phyloP scores from a whole-genome alignment of 2,797 vertebrate species.

The Chromobotia macracanthus region DNA sequence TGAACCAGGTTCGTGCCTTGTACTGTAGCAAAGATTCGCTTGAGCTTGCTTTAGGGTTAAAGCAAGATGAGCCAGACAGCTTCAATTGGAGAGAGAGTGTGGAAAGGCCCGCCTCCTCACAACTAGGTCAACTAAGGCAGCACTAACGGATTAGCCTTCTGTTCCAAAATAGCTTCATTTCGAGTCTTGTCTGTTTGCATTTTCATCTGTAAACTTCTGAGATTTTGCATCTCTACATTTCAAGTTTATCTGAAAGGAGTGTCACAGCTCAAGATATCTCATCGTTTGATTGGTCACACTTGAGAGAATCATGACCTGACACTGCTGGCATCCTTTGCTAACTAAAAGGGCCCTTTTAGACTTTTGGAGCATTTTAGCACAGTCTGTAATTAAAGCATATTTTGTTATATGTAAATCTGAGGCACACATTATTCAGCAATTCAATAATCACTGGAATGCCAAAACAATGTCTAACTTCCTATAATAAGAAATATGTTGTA shows the following conservation, averaged over 20 bases:
- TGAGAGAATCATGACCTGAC: slow-evolving; percentile 25
- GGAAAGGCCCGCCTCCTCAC: slow-evolving; percentile 9
- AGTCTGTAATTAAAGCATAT: background rate
- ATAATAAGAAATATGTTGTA: background rate
- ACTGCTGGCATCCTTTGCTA: slow-evolving; percentile 4
- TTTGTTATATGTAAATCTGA: too few relatives aligned
- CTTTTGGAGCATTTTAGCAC: slow-evolving; percentile 26
- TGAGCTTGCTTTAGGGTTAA: slow-evolving; percentile 18
- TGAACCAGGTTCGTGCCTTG: background rate
- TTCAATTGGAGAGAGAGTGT: background rate
- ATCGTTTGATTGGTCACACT: slow-evolving; percentile 30
- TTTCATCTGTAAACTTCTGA: slow-evolving; percentile 42
- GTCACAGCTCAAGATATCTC: slow-evolving; percentile 30
- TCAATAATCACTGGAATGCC: too few relatives aligned
- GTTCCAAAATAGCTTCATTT: slow-evolving; percentile 37
- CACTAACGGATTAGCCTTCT: slow-evolving; percentile 19
- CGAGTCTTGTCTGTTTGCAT: slow-evolving; percentile 30
- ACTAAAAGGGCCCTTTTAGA: background rate
- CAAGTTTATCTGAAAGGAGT: slow-evolving; percentile 33
- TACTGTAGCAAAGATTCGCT: too few relatives aligned
- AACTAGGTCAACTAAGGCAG: slow-evolving; percentile 56
- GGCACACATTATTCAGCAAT: too few relatives aligned
- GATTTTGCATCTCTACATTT: slow-evolving; percentile 21
- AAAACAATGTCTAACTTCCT: too few relatives aligned
- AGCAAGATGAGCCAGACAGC: slow-evolving; percentile 17